Evolutionary conservation across 1,140 invertebrate genomes (phyloP), one percentile per base, ranked within the genome.

Genomic region (Daktulosphaira vitifoliae): DNA sequence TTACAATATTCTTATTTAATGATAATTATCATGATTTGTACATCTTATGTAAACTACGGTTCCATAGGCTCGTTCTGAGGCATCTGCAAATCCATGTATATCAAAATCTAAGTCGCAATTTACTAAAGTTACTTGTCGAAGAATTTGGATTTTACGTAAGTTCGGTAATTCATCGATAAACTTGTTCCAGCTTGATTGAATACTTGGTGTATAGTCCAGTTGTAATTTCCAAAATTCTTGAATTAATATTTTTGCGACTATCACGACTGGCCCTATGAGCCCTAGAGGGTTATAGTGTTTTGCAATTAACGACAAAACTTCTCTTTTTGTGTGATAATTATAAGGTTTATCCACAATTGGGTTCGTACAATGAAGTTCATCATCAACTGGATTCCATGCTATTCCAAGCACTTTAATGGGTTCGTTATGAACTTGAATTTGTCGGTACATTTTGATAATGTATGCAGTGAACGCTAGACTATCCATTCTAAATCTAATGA

Each of bases 231-330:
- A 76, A 42, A 76, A 44, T 22, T 67, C 54, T 65, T 77, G 74
- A 51, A 79, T 71, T 8, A 78, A 65, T 13, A 75, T 48, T 71
- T 79, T 79, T 2, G 66, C n/a, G n/a, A n/a, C n/a, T 3, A 72
- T 70, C 2, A 70, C 69, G 6, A 75, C 50, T 5, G 76, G 74
- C 2, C 71, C 65, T 3, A 77, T 22, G 68, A 73, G 74, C 2
- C 76, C 74, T 13, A 78, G 29, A 1, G 75, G 76, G 68, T 78
- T 76, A 68, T 73, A 78, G n/a, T 33, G 78, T 67, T 25, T 71
- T 71, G 20, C 67, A 53, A 8, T 72, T 72, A 3, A 68, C 67
- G 7, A 73, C 73, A 11, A 76, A 39, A 4, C 75, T 23, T 11
- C 37, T 37, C 39, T 74, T 48, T 59, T 39, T 25, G 52, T 54